Evolutionary conservation across 2,113 vertebrate species (phyloP).

Genomic region (Anthoscopus minutus): DNA sequence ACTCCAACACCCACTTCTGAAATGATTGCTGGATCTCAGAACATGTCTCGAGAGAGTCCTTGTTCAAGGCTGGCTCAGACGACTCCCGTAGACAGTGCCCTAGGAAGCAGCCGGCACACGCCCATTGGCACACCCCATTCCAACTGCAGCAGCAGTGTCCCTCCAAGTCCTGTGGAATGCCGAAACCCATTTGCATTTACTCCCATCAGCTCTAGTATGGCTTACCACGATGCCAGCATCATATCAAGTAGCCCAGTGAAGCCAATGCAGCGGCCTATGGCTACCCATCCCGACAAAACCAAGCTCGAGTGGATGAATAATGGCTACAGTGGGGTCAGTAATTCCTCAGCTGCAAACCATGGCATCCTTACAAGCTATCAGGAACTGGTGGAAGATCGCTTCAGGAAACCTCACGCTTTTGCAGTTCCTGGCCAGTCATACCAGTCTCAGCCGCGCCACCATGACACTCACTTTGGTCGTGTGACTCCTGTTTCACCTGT

Average conservation of each 20-base stretch:
- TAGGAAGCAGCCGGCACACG: slow-evolving; percentile 92
- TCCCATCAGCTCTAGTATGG: slow-evolving; percentile 93
- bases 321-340: slow-evolving; percentile 77
- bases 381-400: slow-evolving; percentile 92
- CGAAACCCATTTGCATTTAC: slow-evolving; percentile 96
- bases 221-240: slow-evolving; percentile 88
- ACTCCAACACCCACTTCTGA: slow-evolving; percentile 90
- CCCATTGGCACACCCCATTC: slow-evolving; percentile 93
- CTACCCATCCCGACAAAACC: slow-evolving; percentile 95
- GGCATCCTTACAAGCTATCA: slow-evolving; percentile 91
- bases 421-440: slow-evolving; percentile 92
- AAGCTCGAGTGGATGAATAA: slow-evolving; percentile 98
- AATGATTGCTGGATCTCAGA: slow-evolving; percentile 81
- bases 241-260: slow-evolving; percentile 95
- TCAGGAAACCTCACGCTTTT: slow-evolving; percentile 95
- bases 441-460: slow-evolving; percentile 84
- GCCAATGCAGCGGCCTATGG: slow-evolving; percentile 96
- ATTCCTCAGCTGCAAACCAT: slow-evolving; percentile 74
- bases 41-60: slow-evolving; percentile 87
- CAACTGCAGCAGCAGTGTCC: slow-evolving; percentile 93
- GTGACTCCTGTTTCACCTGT: slow-evolving; percentile 94
- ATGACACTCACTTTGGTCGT: slow-evolving; percentile 86
- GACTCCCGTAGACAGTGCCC: slow-evolving; percentile 89
- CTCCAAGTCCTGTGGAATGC: slow-evolving; percentile 96
- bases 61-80: slow-evolving; percentile 84